phyloP scores from a whole-genome alignment of 2,888 invertebrate genomes.

The Melinopterus prodromus region DNA sequence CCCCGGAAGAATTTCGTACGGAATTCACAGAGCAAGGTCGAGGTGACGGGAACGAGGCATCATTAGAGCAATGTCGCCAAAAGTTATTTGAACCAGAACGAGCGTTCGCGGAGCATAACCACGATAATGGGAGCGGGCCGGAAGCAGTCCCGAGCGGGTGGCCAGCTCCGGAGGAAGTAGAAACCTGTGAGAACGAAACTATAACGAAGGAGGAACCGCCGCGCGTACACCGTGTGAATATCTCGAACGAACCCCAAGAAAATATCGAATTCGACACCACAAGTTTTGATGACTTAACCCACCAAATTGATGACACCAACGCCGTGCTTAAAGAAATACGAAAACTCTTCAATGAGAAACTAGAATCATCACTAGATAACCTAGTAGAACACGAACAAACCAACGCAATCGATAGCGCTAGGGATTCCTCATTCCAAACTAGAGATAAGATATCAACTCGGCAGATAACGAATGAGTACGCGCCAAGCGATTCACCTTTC shows the following conservation, averaged over 20 bases:
- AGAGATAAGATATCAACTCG: not conserved
- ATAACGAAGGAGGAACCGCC: constrained; percentile 13
- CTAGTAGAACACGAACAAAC: not conserved
- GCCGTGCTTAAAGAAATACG: not conserved
- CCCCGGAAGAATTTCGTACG: constrained; percentile 49
- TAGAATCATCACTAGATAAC: not conserved
- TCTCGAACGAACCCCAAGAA: too few species aligned
- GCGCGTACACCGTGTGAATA: not conserved
- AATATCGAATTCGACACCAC: not conserved
- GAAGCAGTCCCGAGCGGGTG: constrained; percentile 32
- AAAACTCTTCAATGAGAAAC: not conserved
- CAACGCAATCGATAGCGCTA: not conserved
- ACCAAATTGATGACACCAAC: not conserved
- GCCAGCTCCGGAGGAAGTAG: constrained; percentile 32
- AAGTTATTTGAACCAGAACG: constrained; percentile 31
- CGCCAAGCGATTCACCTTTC: not conserved
- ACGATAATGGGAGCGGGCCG: constrained; percentile 34
- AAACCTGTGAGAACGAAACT: constrained; percentile 32
- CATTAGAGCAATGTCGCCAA: not conserved
- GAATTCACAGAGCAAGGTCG: constrained; percentile 21
- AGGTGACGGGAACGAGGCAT: not conserved
- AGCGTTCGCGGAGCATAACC: constrained; percentile 31
- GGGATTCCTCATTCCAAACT: too few species aligned
- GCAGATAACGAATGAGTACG: not conserved
- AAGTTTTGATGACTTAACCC: not conserved